Base-by-base conservation (phyloP, 1,140 invertebrate genomes). In the Heterodera carotae region DNA sequence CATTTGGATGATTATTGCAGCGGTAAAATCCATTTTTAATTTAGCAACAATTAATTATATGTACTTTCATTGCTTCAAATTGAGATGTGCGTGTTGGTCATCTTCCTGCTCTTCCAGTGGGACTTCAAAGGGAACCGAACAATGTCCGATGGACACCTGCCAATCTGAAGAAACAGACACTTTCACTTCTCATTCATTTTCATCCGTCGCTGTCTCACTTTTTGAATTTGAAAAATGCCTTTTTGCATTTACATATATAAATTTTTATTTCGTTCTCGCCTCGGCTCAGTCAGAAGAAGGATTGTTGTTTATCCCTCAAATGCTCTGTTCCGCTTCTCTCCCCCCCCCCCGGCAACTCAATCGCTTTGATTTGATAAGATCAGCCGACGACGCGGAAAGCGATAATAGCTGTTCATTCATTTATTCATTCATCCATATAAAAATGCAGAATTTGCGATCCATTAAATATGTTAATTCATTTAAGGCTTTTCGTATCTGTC, bases 1-100 rank as follows among this genome's bases (percentile, higher is more conserved):
- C 33, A 43, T 70, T 66, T 78, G 77, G 77, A 66, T 78, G 39
- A 78, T 78, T 25, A 78, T 78, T 39, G 77, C 69, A n/a, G 67
- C 69, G 43, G 77, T 76, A 73, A n/a, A n/a, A n/a, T n/a, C 25
- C 34, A 8, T 33, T 31, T 70, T 15, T 25, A n/a, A 75, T 25
- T 68, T 39, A 29, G 12, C 39, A 22, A 25, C 25, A 18, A 71
- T 22, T 2, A 36, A 74, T 59, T 68, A 25, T 0, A 18, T 62
- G 1, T 1, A 10, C 18, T 31, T 60, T 31, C n/a, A 72, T 31
- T 71, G 48, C 18, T 18, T 18, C 0, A n/a, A 34, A 66, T 74
- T 48, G 15, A 76, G 75, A 31, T 78, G 8, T 80, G 76, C 34
- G 69, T 78, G 18, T 25, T 69, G 29, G 43, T 78, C 29, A 56